Base-by-base conservation (phyloP, 2,888 invertebrate species). In the Cantharis flavilabris region DNA sequence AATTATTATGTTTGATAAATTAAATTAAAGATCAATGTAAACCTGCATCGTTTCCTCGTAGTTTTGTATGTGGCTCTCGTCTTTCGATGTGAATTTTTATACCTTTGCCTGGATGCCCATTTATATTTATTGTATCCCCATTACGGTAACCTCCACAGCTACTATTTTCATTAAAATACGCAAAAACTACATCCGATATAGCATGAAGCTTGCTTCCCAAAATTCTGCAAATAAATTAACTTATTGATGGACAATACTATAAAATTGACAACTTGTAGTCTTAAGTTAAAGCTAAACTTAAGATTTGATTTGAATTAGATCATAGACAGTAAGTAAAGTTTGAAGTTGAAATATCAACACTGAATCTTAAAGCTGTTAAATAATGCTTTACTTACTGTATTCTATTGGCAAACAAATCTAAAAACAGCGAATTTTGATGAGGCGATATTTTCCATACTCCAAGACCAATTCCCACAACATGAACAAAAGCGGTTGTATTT, bases 401-500 rank as follows among this genome's bases (percentile, higher is more conserved):
- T 10, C 94, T 89, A 73, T 93, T 91, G n/a, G 91, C 87, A 81
- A 93, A 93, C 0, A 92, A 90, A 65, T 93, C 89, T 3, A 93
- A 85, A 82, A 92, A 94, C 63, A 93, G 90, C 81, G 91, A 89
- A 13, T 90, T 89, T 83, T 94, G 94, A 77, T 93, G 92, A 0
- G 86, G 83, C 0, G 92, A 90, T 62, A 91, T 88, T 83, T 87
- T 91, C 94, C 94, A 94, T 0, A 93, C 93, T 0, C 94, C 94
- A 16, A 92, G 85, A 70, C 93, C 93, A 67, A 92, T 90, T 11
- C 94, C 94, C 33, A 94, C 91, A 9, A 94, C 89, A 85, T 94
- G 93, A 0, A 94, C 81, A 81, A 90, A 94, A 0, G 92, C 93
- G 7, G 88, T 87, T 30, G 89, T 91, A 23, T 87, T 89, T 3